A percentile compares a stretch with the other conserved stretches of the same genome.
Evolutionary conservation across 2,888 invertebrate species (phyloP).

Genomic region (Lithodes maja): DNA sequence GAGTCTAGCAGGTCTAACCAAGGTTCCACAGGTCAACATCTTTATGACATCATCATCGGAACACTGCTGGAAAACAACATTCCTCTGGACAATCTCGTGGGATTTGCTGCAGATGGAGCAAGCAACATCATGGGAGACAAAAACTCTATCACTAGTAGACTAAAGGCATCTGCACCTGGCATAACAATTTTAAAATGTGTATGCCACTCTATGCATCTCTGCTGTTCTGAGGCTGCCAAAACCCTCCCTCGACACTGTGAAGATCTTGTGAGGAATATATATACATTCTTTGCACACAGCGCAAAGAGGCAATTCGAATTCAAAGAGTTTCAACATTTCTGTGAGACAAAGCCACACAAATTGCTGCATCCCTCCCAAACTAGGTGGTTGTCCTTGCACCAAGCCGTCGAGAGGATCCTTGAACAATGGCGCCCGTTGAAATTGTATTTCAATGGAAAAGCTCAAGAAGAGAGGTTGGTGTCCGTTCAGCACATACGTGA

Average conservation of each 20-base stretch:
- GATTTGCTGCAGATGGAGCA: slow-evolving; percentile 30
- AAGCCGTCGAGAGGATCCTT: not conserved
- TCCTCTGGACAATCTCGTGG: slow-evolving; percentile 3
- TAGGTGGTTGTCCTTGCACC: not conserved
- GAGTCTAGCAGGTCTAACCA: too few relatives aligned
- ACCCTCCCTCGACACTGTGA: slow-evolving; percentile 7
- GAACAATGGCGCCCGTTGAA: slow-evolving; percentile 13
- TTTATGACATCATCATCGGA: not conserved
- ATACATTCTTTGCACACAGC: slow-evolving; percentile 19
- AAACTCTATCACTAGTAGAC: not conserved
- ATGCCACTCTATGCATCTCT: not conserved
- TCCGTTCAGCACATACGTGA: not conserved
- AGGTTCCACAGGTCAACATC: slow-evolving; percentile 11
- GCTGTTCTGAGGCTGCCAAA: not conserved
- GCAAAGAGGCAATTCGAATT: not conserved
- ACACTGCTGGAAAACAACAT: not conserved
- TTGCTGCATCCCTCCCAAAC: slow-evolving; percentile 21
- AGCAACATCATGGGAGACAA: not conserved
- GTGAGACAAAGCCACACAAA: slow-evolving; percentile 16
- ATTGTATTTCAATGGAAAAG: not conserved
- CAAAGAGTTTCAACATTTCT: not conserved
- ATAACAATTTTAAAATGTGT: not conserved
- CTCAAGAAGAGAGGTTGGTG: not conserved
- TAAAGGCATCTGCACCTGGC: not conserved
- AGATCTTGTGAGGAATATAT: not conserved